phyloP scores from a whole-genome alignment of 2,888 invertebrate genomes.

The Platycnemis pennipes region DNA sequence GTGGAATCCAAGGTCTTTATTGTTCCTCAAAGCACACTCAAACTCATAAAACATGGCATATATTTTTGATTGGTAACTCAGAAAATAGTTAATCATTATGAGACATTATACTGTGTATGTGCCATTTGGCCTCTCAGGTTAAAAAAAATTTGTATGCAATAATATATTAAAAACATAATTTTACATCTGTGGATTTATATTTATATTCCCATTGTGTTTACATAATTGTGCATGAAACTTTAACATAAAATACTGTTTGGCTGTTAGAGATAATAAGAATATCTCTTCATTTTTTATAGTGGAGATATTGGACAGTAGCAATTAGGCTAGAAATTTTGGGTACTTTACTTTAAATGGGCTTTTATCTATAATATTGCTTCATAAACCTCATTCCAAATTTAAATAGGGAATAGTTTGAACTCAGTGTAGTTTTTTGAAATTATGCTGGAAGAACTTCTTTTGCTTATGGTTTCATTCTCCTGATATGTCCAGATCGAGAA shows the following conservation, averaged over 20 bases:
- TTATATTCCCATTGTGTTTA: background rate
- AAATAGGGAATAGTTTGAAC: too few species aligned
- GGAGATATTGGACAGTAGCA: too few species aligned
- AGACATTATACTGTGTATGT: background rate
- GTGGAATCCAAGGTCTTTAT: background rate
- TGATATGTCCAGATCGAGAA: too few species aligned
- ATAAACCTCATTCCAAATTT: too few species aligned
- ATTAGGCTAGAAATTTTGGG: too few species aligned
- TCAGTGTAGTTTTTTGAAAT: too few species aligned
- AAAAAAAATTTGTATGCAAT: conserved; percentile 16
- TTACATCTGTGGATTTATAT: conserved; percentile 12
- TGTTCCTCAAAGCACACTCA: background rate
- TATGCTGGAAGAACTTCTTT: too few species aligned
- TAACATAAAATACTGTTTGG: background rate
- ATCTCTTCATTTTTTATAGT: too few species aligned
- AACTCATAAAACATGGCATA: background rate
- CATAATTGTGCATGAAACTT: background rate
- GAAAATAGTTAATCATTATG: background rate
- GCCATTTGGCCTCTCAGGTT: conserved; percentile 61
- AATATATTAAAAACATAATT: conserved; percentile 13
- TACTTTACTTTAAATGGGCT: too few species aligned
- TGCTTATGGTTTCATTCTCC: too few species aligned
- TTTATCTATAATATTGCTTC: too few species aligned
- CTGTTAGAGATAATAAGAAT: background rate
- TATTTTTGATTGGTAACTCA: background rate